Conservation (phyloP, 1,140 invertebrate genomes). For the Carcinoscorpius rotundicauda region DNA sequence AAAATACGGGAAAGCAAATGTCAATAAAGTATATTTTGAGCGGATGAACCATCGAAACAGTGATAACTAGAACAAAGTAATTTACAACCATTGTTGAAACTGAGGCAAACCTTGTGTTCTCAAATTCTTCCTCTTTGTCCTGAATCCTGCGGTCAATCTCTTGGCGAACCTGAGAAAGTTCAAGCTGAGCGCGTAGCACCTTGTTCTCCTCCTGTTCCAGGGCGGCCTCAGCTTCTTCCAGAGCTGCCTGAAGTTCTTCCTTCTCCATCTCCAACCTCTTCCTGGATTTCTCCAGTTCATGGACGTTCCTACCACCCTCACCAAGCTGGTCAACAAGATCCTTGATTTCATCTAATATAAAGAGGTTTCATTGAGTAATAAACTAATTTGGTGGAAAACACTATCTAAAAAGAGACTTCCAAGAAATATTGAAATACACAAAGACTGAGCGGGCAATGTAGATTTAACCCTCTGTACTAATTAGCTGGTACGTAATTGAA, state of each 20-base stretch:
- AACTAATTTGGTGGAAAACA: no score
- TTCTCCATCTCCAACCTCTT: constrained; percentile 98
- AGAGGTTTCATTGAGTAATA: no score
- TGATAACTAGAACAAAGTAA: no score
- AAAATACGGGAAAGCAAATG: no score
- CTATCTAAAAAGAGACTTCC: no score
- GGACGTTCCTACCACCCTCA: constrained; percentile 84
- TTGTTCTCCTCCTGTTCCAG: constrained; percentile 98
- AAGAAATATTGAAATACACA: no score
- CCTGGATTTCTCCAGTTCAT: constrained; percentile 96
- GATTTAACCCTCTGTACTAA: no score
- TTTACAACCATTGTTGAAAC: neutral
- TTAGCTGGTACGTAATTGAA: no score
- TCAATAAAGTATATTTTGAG: no score
- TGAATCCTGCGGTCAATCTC: constrained; percentile 97
- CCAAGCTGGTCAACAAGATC: constrained; percentile 96
- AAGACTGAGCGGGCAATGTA: no score
- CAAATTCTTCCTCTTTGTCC: constrained; percentile 99
- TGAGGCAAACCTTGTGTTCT: constrained; percentile 62
- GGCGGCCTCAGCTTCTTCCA: constrained; percentile 97
- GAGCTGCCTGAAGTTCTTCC: constrained; percentile 94
- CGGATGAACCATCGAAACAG: no score
- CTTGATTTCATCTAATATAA: constrained; percentile 75
- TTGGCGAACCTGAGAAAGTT: constrained; percentile 92
- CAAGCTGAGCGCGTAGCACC: constrained; percentile 89